phyloP scores from a whole-genome alignment of 2,113 vertebrate genomes.

The Heterotis niloticus region DNA sequence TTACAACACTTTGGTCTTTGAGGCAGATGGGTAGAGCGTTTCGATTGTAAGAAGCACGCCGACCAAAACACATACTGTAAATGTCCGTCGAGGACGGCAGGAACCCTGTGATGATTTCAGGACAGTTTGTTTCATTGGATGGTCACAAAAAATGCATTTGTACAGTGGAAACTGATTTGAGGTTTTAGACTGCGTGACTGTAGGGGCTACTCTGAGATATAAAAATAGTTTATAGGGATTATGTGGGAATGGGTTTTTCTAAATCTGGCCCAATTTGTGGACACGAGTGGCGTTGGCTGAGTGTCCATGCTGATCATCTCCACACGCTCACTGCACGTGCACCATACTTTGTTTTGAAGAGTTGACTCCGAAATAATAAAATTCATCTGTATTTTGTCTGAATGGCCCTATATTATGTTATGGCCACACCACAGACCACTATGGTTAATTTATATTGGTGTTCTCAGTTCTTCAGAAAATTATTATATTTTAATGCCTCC shows the following conservation, averaged over 20 bases:
- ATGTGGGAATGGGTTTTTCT: neutral
- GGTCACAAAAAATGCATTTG: neutral
- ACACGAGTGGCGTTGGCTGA: neutral
- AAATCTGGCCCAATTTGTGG: neutral
- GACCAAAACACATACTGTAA: neutral
- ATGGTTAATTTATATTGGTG: too few species aligned
- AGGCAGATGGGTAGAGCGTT: constrained; percentile 1
- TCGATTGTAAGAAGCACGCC: constrained; percentile 5
- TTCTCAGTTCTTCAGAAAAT: too few species aligned
- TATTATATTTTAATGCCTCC: too few species aligned
- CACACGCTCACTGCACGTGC: too few species aligned
- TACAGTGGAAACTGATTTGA: neutral
- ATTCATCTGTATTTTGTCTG: too few species aligned
- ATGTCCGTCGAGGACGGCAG: neutral
- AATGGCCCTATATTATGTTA: too few species aligned
- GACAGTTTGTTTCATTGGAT: neutral
- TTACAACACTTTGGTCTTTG: constrained; percentile 2
- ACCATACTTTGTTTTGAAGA: neutral
- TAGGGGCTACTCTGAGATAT: neutral
- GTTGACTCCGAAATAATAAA: too few species aligned
- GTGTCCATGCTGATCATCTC: neutral
- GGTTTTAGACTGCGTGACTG: neutral
- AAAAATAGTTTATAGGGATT: neutral
- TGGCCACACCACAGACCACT: too few species aligned
- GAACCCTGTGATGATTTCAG: neutral